Base-by-base conservation (phyloP, 2,888 invertebrate genomes). In the Corbicula japonica region DNA sequence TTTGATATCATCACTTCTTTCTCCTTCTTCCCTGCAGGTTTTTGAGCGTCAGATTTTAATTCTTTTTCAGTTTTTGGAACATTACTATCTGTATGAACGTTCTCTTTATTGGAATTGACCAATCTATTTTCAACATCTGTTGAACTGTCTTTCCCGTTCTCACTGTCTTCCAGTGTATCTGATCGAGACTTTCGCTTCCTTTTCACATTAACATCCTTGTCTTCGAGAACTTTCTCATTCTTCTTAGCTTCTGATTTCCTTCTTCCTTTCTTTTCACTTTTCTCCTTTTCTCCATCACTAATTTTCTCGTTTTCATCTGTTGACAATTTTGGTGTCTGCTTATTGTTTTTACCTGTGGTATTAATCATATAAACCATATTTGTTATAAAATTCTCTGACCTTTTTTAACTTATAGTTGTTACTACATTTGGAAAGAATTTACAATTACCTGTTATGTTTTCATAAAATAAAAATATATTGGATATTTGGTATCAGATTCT, bases 61-160 rank as follows among this genome's bases (percentile, higher is more conserved):
- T 18, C 35, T 10, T 34, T 38, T 50, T 65, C 46, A 52, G 15
- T 18, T 8, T n/a, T 10, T 63, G 63, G 56, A n/a, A 68, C 35
- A 48, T 77, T 77, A 38, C 30, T 68, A 54, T 77, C 66, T 8
- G 72, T 48, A 21, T 69, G 32, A 30, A 58, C 44, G 50, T 76
- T 77, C 56, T 77, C 72, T 50, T 72, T 77, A 60, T 12, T 28
- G 35, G 15, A 6, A 32, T 54, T 58, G 34, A 28, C 23, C 2
- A 12, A 12, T 35, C 38, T 48, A 8, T 32, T 50, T 23, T 66
- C 52, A 32, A 12, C 18, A 34, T 62, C 56, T 12, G 10, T 56
- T 28, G 5, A 18, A 30, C 5, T 6, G 12, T 41, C 5, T 21
- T 5, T 35, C 15, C 10, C 32, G 38, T 6, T 54, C 54, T 1